Evolutionary conservation across 1,140 invertebrate species (phyloP), one percentile per base, ranked within the genome.

Genomic region (Trachelipus rathkii): DNA sequence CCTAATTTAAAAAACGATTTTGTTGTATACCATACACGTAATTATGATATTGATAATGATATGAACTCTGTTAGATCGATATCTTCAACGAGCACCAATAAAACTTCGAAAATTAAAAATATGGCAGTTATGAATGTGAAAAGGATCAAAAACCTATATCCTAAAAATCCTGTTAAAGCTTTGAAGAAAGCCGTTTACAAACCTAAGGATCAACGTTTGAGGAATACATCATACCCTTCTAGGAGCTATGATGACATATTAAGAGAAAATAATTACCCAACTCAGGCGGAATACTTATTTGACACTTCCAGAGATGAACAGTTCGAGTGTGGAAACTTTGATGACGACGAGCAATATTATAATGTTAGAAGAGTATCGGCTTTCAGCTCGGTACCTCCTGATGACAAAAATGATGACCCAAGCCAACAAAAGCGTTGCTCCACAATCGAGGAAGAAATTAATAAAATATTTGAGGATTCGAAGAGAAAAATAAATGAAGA

Each of bases 201-300:
- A 60, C 19, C 50, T 19, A 60, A 60, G 19, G 50, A 60, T 60
- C 11, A 60, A 60, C 11, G 50, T 60, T 3, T 60, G 8, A 19
- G 50, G 19, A 33, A 33, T 33, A 60, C 50, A 13, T 13, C 9
- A 15, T 50, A 4, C 50, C 50, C 50, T 60, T 15, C 11, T 60
- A 60, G 50, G 50, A 60, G 50, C 8, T 60, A 60, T 19, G 50
- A 60, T 60, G 50, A 60, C 50, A 60, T 60, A 4, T 19, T 60
- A 60, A 60, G 50, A 19, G 50, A 60, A 60, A 60, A 60, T 60
- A 60, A 60, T 60, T 60, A 15, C 19, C 50, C 50, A 15, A 60
- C 50, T 60, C 50, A 60, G 19, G 50, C 50, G 1, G 50, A 60
- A 60, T 60, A 60, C 19, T 19, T 60, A 15, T 19, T 60, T 60